Percentiles rank a stretch among this genome's conserved stretches.
phyloP scores from a whole-genome alignment of 35 echinoderm and acorn worm species.

The Diadema setosum region DNA sequence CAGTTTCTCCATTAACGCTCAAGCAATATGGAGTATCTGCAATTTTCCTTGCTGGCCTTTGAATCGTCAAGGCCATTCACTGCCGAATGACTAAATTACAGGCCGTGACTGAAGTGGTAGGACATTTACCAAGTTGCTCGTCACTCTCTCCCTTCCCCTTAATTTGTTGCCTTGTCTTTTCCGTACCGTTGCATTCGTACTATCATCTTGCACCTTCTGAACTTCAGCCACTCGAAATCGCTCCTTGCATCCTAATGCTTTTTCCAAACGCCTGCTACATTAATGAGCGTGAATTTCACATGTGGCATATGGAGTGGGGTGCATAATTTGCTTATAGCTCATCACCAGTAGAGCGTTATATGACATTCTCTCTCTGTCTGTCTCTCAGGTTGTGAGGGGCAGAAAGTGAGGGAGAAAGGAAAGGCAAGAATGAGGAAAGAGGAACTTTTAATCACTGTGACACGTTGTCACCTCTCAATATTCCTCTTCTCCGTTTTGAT shows the following conservation, averaged over 20 bases:
- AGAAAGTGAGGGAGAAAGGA: not conserved
- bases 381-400: too few species aligned
- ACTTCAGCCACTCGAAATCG: not conserved
- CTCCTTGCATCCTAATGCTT: slow-evolving; percentile 15
- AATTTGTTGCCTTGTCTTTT: not conserved
- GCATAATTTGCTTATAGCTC: slow-evolving; percentile 32
- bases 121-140: slow-evolving; percentile 4
- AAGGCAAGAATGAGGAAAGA: not conserved
- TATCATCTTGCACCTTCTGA: slow-evolving; percentile 3
- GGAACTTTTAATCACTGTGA: slow-evolving; percentile 6
- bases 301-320: slow-evolving; percentile 23
- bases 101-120: not conserved
- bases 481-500: not conserved
- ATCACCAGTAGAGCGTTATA: slow-evolving; percentile 2
- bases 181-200: not conserved
- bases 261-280: slow-evolving; percentile 28
- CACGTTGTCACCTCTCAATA: not conserved
- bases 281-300: slow-evolving; percentile 26
- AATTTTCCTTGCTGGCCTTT: not conserved
- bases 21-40: not conserved
- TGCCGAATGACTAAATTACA: slow-evolving; percentile 23
- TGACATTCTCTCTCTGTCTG: slow-evolving; percentile 2
- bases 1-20: slow-evolving; percentile 29
- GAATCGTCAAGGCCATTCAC: slow-evolving; percentile 17
- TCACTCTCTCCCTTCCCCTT: too few species aligned